Percentiles rank a stretch among this genome's conserved stretches.
These are phyloP conservation scores for Oopsacas minuta DNA, from an alignment of 37 sponge, comb jelly and placozoan genomes.

Conservation along the genomic window DNA sequence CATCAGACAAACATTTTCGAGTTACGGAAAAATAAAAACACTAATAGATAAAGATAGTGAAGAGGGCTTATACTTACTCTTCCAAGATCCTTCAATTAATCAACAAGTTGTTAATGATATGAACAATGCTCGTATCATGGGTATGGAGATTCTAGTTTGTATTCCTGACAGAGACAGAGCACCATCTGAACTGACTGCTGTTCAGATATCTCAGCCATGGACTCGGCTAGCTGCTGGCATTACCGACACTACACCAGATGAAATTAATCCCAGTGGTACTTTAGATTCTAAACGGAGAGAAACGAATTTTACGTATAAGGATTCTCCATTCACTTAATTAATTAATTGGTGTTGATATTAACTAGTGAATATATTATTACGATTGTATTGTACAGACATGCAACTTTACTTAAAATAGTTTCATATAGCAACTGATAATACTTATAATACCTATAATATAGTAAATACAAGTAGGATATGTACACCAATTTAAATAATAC, in stretches of 20 bases:
- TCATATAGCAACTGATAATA: no score
- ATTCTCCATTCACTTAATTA: conserved; percentile 12
- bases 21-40: not conserved
- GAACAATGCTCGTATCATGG: conserved; percentile 1
- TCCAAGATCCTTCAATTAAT: not conserved
- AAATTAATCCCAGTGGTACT: not conserved
- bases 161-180: not conserved
- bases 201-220: not conserved
- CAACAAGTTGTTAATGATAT: not conserved
- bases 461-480: no score
- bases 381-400: no score
- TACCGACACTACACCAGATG: not conserved
- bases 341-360: no score
- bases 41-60: not conserved
- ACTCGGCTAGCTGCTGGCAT: not conserved
- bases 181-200: not conserved
- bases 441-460: no score
- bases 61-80: not conserved
- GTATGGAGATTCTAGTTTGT: not conserved
- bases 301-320: not conserved
- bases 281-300: not conserved
- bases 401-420: no score
- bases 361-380: no score
- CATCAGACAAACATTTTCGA: not conserved
- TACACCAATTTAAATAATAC: no score